Base-by-base conservation (phyloP, 2,113 vertebrate genomes). In the Osmerus mordax region DNA sequence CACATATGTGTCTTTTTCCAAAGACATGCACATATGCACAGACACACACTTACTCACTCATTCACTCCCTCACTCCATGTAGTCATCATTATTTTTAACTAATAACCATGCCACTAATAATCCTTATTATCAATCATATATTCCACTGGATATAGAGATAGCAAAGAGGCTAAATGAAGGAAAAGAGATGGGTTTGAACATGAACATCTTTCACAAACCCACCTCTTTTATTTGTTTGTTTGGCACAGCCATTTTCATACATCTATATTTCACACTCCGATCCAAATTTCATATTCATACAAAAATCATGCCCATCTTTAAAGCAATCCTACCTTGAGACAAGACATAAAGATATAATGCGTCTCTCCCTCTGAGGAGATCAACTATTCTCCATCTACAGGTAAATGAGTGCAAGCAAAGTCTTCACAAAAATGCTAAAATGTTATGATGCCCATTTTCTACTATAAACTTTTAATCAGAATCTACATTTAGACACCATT, bases 81-180 rank as follows among this genome's bases (percentile, higher is more conserved):
- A 79, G 74, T 82, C 84, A 84, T 90, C 78, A 78, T 70, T 68
- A 71, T 79, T 81, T 87, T 81, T 83, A 85, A 81, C 82, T 74
- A 85, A 87, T 84, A 85, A 81, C 66, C 12, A 32, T 64, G 29
- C 75, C 83, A 90, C 25, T 28, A 28, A 28, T 28, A 89, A 93
- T 93, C 91, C 93, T 94, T 95, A 95, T 91, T 86, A 95, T 92
- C 91, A 92, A 68, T 66, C 85, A 89, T 90, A 93, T 93, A 47
- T 90, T 80, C 85, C 88, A 77, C 77, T 73, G 82, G 81, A 86
- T 71, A 23, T n/a, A 66, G 74, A 41, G 83, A 86, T 79, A 73
- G 77, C 55, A 77, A 94, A 92, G 89, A 91, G 91, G 91, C 94
- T 94, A 95, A 95, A 91, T 92, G 94, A 92, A 73, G 85, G 86